Base-by-base conservation (phyloP, 2,113 vertebrate genomes). In the Phasianus colchicus region DNA sequence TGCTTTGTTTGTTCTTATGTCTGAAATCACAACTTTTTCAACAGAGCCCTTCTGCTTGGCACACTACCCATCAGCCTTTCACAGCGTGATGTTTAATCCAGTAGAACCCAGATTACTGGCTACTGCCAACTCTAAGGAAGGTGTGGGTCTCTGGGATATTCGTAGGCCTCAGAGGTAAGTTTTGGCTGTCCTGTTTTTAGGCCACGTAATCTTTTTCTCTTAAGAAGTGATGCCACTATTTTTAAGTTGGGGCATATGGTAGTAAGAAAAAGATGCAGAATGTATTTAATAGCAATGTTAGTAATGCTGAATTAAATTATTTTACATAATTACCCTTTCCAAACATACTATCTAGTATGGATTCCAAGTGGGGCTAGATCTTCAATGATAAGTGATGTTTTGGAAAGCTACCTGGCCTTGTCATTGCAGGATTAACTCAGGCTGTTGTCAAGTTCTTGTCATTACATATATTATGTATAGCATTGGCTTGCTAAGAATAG, bases 31-130 rank as follows among this genome's bases (percentile, higher is more conserved):
- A 22, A 47, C 57, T 96, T 95, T 90, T 89, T 96, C 90, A 77
- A 97, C 94, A 99, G 99, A 99, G 91, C 99, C 99, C 16, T 99
- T 99, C 97, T 99, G 99, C 95, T 97, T 99, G 98, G 99, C 99
- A 95, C 99, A 99, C 95, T 99, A 99, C 95, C 99, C 99, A 3
- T 99, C 99, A 19, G 99, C 99, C 55, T 99, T 99, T 97, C 99
- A 99, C 97, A 99, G 99, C 64, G 99, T 99, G 96, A 99, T 99
- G 99, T 99, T 99, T 96, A 99, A 99, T 97, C 99, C 99, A 0
- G 99, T 99, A 80, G 99, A 99, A 95, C 99, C 99, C 73, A 96
- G 99, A 80, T 97, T 99, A 80, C 97, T 99, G 83, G 99, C 99
- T 86, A 99, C 99, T 2, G 99, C 99, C 96, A 99, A 99, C 98